Evolutionary conservation across 2,113 vertebrate genomes (phyloP).

Genomic region (Lepidiolamprologus cunningtoni): DNA sequence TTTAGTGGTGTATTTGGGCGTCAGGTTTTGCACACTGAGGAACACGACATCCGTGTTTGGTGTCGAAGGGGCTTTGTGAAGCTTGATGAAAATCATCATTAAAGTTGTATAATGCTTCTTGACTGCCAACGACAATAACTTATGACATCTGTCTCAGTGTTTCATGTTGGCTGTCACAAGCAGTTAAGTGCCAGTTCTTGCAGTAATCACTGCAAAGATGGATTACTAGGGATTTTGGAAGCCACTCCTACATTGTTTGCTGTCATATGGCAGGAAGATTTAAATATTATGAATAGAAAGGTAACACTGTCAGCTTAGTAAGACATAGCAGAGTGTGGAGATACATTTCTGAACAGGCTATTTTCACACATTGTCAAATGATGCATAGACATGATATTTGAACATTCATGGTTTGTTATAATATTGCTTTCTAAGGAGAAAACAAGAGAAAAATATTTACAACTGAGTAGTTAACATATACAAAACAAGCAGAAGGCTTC

Average conservation of each 20-base stretch:
- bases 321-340: background rate
- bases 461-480: background rate
- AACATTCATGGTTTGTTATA: background rate
- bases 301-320: conserved; percentile 16
- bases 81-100: conserved; percentile 54
- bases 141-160: conserved; percentile 55
- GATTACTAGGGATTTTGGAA: conserved; percentile 42
- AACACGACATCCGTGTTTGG: background rate
- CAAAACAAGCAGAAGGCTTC: background rate
- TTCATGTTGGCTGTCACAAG: conserved; percentile 55
- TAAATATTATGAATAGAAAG: conserved; percentile 23
- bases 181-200: conserved; percentile 33
- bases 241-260: conserved; percentile 38
- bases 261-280: conserved; percentile 21
- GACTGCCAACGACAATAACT: conserved; percentile 55
- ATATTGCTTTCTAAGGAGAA: background rate
- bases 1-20: background rate
- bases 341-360: background rate
- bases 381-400: background rate
- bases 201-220: conserved; percentile 37
- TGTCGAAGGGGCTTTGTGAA: conserved; percentile 30
- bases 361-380: background rate
- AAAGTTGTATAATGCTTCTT: conserved; percentile 62
- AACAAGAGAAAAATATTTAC: background rate
- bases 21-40: background rate